phyloP scores from a whole-genome alignment of 2,113 vertebrate genomes.

The human region GRCh38 chr4:6474001-6474500 shows the following conservation, averaged over 20 bases:
- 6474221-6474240: not conserved
- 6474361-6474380: not conserved
- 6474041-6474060: not conserved
- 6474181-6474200: not conserved
- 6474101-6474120: not conserved
- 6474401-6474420: not conserved
- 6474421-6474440: fast-evolving
- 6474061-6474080: not conserved
- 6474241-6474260: not conserved
- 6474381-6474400: not conserved
- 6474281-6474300: not conserved
- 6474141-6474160: not conserved
- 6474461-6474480: not conserved
- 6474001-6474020: not conserved
- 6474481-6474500: not conserved
- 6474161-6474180: not conserved
- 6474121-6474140: not conserved
- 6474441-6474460: not conserved
- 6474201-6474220: not conserved
- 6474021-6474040: fast-evolving
- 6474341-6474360: fast-evolving
- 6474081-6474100: fast-evolving
- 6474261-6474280: not conserved
- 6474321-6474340: not conserved
- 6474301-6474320: not conserved